Percentiles rank a stretch among this genome's conserved stretches.
phyloP scores from a whole-genome alignment of 2,113 vertebrate species.

The Helogale parvula region DNA sequence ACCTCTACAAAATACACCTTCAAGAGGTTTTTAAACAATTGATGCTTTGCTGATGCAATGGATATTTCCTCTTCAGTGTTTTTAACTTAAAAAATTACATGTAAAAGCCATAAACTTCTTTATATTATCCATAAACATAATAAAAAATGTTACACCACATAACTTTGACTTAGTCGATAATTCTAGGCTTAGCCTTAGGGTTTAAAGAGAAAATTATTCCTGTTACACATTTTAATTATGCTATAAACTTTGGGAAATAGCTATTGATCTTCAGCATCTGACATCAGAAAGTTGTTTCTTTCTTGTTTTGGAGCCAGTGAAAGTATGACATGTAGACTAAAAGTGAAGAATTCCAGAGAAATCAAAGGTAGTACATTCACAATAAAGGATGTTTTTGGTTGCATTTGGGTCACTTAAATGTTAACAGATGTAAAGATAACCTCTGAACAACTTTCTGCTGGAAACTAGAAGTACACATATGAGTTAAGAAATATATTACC shows the following conservation, averaged over 20 bases:
- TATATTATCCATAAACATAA: slow-evolving; percentile 86
- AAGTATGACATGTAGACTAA: slow-evolving; percentile 73
- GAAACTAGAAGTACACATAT: slow-evolving; percentile 59
- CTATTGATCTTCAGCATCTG: slow-evolving; percentile 89
- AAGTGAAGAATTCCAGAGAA: slow-evolving; percentile 77
- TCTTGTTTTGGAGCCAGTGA: slow-evolving; percentile 74
- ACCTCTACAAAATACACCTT: slow-evolving; percentile 6
- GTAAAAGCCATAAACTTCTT: slow-evolving; percentile 82
- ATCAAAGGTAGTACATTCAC: slow-evolving; percentile 59
- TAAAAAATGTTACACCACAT: slow-evolving; percentile 83
- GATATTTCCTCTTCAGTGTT: slow-evolving; percentile 75
- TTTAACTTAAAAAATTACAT: slow-evolving; percentile 82
- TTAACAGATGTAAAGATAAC: background rate
- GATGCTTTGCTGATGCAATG: slow-evolving; percentile 61
- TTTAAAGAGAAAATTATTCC: slow-evolving; percentile 86
- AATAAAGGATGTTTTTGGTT: background rate
- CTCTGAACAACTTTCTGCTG: slow-evolving; percentile 67
- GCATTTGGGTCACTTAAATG: background rate
- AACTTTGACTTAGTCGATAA: slow-evolving; percentile 87
- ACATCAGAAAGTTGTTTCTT: slow-evolving; percentile 77
- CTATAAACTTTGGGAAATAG: slow-evolving; percentile 87
- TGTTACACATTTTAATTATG: slow-evolving; percentile 90
- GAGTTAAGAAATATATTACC: background rate
- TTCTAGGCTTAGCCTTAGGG: slow-evolving; percentile 85
- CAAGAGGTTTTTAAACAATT: slow-evolving; percentile 64